Base-by-base conservation (phyloP, 2,113 vertebrate species). In the Myodes glareolus region DNA sequence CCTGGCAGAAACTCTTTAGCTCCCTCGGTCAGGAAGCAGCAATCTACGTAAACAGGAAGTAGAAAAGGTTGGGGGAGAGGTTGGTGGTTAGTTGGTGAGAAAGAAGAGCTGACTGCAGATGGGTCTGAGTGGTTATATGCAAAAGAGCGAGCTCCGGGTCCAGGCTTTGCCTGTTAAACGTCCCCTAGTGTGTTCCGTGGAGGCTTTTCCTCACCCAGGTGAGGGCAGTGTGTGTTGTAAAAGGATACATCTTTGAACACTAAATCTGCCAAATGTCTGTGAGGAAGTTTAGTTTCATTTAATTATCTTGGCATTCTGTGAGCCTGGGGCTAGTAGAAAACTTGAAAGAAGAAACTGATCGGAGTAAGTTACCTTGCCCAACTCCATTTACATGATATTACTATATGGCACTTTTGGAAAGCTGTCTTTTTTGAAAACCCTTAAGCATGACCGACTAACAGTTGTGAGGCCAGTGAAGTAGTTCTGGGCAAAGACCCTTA, bases 21-120 rank as follows among this genome's bases (percentile, higher is more conserved):
- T 94, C 87, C 67, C 94, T 91, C 67, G 31, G 94, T 63, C 94
- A 97, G 97, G 97, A 97, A 98, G 96, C 94, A 93, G 97, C 97
- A 86, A 97, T 95, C 87, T 96, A 96, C 23, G 47, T 97, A 98
- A 98, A 98, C 97, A 98, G 97, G 97, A 98, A 98, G 97, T 96
- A 97, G 89, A 97, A 93, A 96, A 97, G 96, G 97, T 58, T 97
- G 89, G 90, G 95, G 95, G 94, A 95, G 93, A 98, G 94, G 80
- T 76, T 91, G 97, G 96, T 92, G 97, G 97, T 98, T 98, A 97
- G 96, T 29, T 92, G 88, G 88, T 91, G 94, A 97, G 95, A 95
- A 93, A 92, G 72, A 88, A 87, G 73, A 91, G 77, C 97, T 95
- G 97, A 97, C 73, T 82, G 81, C 94, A 97, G 93, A 80, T 93